Evolutionary conservation across 2,888 invertebrate species (phyloP), one percentile per base, ranked within the genome.

Genomic region (Pherbina coryleti): DNA sequence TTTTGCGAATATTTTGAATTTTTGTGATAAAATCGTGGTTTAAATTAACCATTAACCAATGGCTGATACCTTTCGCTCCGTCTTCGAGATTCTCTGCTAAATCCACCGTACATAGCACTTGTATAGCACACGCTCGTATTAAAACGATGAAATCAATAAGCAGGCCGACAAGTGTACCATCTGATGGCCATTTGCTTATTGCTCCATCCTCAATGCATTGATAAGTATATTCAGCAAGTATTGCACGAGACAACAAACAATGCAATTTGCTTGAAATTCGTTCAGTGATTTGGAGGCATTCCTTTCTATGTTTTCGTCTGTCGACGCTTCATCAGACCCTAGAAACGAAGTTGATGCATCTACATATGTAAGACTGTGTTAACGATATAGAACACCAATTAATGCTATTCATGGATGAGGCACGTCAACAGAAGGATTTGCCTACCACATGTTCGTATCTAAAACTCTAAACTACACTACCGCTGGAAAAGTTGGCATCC

Each of bases 141-240:
- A 99, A 90, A 98, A 98, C 88, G 98, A 99, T 90, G 95, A 97
- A 91, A 97, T 97, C 83, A 97, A 97, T 88, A 99, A 99, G 91
- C 98, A 98, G 91, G 98, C 98, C 0, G 99, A 99, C 98, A 98
- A 90, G 98, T 99, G 97, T 99, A 98, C 91, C 96, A 97, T 86
- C 91, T 99, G 82, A 89, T 99, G 84, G 97, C 98, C 0, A 98
- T 99, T 83, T 99, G 99, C 86, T 92, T 99, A 84, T 98, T 97
- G 2, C 92, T 99, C 79, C 98, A 99, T 90, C 99, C 99, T 0
- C 99, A 99, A 90, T 97, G 98, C 84, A 98, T 99, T 81, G 99
- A 99, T 88, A 99, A 99, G 88, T 97, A 97, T 49, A 96, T 99
- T 79, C 97, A 98, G 88, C 97, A 98, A 88, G 94, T 93, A 80